phyloP scores from a whole-genome alignment of 23 tunicate species.

The Ciona savignyi region DNA sequence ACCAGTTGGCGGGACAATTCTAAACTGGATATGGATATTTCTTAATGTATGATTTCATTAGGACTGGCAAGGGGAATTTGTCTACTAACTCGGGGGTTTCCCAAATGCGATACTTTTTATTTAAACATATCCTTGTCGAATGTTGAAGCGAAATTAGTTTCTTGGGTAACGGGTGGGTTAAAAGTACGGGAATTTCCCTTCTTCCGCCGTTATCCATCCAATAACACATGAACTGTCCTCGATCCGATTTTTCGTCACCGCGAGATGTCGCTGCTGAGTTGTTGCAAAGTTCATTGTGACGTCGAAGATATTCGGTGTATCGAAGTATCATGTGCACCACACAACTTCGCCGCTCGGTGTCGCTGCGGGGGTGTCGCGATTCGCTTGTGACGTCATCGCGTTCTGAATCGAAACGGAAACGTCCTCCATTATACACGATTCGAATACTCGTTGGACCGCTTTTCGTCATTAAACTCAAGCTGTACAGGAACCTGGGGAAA shows the following conservation, averaged over 20 bases:
- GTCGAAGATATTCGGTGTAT: slow-evolving; percentile 27
- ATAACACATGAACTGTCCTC: slow-evolving; percentile 62
- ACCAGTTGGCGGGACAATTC: too few species aligned
- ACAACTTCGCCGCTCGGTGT: slow-evolving; percentile 13
- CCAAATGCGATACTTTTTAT: slow-evolving; percentile 36
- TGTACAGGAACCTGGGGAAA: slow-evolving; percentile 60
- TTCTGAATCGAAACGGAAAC: slow-evolving; percentile 78
- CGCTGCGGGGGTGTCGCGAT: neutral
- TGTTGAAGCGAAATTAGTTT: slow-evolving; percentile 19
- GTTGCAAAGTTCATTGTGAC: neutral
- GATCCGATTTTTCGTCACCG: neutral
- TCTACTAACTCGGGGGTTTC: slow-evolving; percentile 5
- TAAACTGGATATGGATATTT: slow-evolving; percentile 78
- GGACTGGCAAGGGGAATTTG: slow-evolving; percentile 19
- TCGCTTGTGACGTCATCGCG: slow-evolving; percentile 10
- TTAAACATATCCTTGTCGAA: slow-evolving; percentile 19
- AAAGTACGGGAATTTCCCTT: slow-evolving; percentile 42
- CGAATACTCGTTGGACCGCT: slow-evolving; percentile 82
- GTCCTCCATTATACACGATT: slow-evolving; percentile 51
- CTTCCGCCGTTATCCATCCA: slow-evolving; percentile 55
- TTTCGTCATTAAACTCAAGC: slow-evolving; percentile 64
- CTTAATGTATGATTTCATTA: slow-evolving; percentile 26
- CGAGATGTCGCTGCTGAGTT: neutral
- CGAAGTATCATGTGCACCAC: slow-evolving; percentile 48
- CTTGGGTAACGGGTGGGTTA: slow-evolving; percentile 24